Evolutionary conservation across 2,888 invertebrate species (phyloP), one percentile per base, ranked within the genome.

Genomic region (Noctua pronuba): DNA sequence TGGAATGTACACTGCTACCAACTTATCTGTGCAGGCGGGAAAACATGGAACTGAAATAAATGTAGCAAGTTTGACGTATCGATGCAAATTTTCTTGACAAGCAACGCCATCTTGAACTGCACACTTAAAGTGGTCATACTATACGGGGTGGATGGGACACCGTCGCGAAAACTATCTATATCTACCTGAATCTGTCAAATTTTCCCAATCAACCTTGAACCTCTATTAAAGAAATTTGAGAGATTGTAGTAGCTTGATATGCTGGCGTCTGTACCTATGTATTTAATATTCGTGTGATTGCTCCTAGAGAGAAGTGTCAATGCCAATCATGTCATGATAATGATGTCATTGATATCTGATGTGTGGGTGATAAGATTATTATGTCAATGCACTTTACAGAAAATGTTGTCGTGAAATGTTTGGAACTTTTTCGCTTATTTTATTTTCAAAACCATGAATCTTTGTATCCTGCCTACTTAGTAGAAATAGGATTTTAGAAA

Each of bases 291-390:
- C n/a, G 11, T 66, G 4, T 21, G 52, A 82, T 52, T 24, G 21
- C 4, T 44, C 8, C 13, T 66, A 46, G 41, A 65, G 31, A 74
- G 58, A 73, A 35, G 80, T 66, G 75, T 76, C 76, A 76, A 65
- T 75, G 82, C 41, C 67, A 82, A 55, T 75, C 75, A 55, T 49
- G 44, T 75, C 66, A 46, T 44, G 76, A 75, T 77, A 62, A 18
- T 62, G 21, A 67, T 58, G 60, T 62, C 46, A 62, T 21, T 62
- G 13, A 18, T 67, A 79, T 82, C 52, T 67, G 75, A 68, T 82
- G 52, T 8, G 60, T 62, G 52, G 44, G 31, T 21, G 67, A 82
- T 68, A 55, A 80, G 52, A 75, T 79, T 16, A 67, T 3, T 38
- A 38, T 31, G 76, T 82, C 46, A 62, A 55, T 70, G 78, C 70